Base-by-base conservation (phyloP, 2,888 invertebrate species). In the Ditylenchus weischeri region DNA sequence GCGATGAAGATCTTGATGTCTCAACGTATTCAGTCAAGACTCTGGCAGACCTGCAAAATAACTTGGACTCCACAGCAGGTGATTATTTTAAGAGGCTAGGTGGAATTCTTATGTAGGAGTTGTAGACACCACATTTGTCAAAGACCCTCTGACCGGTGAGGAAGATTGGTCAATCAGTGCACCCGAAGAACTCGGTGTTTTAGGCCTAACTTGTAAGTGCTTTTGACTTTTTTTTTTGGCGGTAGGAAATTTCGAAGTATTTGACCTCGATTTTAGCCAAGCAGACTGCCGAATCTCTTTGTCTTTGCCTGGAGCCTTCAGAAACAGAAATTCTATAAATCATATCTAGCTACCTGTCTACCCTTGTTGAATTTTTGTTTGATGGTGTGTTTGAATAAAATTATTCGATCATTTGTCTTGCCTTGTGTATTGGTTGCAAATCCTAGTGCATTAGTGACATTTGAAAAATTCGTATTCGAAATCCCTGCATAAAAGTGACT, bases 71-170 rank as follows among this genome's bases (percentile, higher is more conserved):
- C 10, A 21, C 43, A 2, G 11, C 23, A 19, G 59, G 59, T 35
- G 29, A 29, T 29, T 29, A 2, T 29, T 29, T 29, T 29, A 38
- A 38, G 38, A 38, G 11, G 11, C 43, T 29, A 29, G 29, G 29
- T 4, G 43, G 29, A 29, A 5, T 29, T 29, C 29, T 29, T 4
- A 13, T 61, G 36, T 23, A 61, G 43, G n/a, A n/a, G 18, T 23
- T 23, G 8, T 19, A 68, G 68, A 66, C 15, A 43, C 60, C 21
- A 66, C 68, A 1, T 66, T 59, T 59, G 57, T 50, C n/a, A 58
- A 60, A 10, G 64, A 68, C 10, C 68, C 68, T 23, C 58, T 68
- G 43, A 66, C 64, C 5, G 23, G 64, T 43, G 65, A 68, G 21
- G 68, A 68, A 50, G 58, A 38, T 29, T 68, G 68, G 68, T 50